Evolutionary conservation across 2,797 vertebrate species (phyloP).

Genomic region (Muscicapa striata): DNA sequence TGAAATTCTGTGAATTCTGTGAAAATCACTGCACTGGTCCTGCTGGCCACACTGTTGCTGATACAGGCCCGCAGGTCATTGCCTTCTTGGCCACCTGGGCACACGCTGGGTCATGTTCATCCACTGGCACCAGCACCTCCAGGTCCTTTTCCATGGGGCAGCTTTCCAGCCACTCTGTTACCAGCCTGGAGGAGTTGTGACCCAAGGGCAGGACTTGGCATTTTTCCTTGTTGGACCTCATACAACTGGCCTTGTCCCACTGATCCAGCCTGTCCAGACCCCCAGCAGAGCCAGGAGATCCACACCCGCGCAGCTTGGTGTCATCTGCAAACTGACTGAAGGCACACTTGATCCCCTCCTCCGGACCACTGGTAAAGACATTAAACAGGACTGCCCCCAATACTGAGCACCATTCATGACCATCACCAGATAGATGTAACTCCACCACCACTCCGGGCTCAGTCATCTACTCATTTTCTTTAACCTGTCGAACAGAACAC

Average conservation of each 20-base stretch:
- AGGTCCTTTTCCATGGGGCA: not conserved
- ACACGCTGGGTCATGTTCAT: not conserved
- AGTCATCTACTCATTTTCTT: not conserved
- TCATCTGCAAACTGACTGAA: not conserved
- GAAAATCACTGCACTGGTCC: not conserved
- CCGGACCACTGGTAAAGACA: not conserved
- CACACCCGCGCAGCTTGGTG: not conserved
- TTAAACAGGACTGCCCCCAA: not conserved
- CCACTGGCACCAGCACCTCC: not conserved
- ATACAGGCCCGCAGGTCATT: not conserved
- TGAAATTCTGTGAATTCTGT: not conserved
- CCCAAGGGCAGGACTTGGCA: rapidly evolving
- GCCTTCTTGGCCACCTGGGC: not conserved
- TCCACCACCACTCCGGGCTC: not conserved
- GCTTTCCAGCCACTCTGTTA: not conserved
- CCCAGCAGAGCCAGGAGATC: not conserved
- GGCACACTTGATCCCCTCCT: rapidly evolving
- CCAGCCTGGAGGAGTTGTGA: not conserved
- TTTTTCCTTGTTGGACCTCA: not conserved
- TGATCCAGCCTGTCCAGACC: not conserved
- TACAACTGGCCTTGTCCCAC: rapidly evolving
- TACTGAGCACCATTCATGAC: not conserved
- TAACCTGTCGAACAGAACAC: not conserved
- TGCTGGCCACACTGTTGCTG: not conserved
- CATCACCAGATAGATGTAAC: not conserved